Base-by-base conservation (phyloP, 2,888 invertebrate genomes). In the Elegia similella region DNA sequence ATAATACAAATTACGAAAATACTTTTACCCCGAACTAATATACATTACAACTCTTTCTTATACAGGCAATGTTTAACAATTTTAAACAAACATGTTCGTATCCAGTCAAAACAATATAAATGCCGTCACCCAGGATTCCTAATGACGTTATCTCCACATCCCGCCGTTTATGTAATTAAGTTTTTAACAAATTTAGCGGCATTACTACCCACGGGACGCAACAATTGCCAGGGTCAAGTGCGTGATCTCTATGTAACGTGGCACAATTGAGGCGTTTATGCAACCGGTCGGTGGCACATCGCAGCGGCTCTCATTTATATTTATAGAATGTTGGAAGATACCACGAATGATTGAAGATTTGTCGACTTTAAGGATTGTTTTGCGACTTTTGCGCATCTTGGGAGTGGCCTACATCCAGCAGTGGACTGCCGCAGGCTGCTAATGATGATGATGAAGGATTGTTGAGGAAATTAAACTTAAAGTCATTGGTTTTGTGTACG, bases 141-240 rank as follows among this genome's bases (percentile, higher is more conserved):
- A n/a, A 48, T 48, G 48, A 48, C 48, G 48, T 48, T 30, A 32
- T 12, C n/a, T 46, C 12, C 23, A 1, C 17, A 12, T 46, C 48
- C 32, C 6, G 7, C 8, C 30, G 13, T 48, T 48, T 32, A 48
- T 48, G 48, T 32, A 48, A 48, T 48, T 48, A 30, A 32, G 13
- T 48, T 23, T n/a, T 32, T 48, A 32, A 48, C 32, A 13, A 48
- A 48, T 48, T 48, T 48, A 48, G 48, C 48, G 32, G 30, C 30
- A 32, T 23, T 30, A 13, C 48, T 23, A 6, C 23, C 48, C 23
- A 48, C 48, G 30, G 30, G 30, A 30, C 23, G 32, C 30, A 48
- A 48, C 48, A 48, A 48, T 48, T 30, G 48, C 30, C 48, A 48
- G 48, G 48, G 48, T 48, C 48, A 48, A 48, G 48, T 30, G 30